Conservation (phyloP, 2,888 invertebrate genomes). For the Spatulosminthurus flaviceps region DNA sequence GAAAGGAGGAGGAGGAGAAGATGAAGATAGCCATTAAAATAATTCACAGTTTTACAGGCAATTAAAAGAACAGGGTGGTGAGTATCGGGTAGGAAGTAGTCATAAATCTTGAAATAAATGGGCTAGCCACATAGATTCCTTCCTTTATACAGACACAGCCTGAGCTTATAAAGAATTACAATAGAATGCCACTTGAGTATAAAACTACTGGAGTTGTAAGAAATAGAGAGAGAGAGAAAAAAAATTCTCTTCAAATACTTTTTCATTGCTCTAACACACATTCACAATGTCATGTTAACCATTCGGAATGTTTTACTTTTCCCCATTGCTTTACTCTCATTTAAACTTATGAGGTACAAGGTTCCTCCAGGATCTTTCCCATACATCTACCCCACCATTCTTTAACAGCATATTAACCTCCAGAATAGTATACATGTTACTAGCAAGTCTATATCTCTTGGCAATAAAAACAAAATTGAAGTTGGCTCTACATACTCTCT, state of each 20-base stretch:
- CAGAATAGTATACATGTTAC: no score
- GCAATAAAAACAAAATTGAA: constrained; percentile 9
- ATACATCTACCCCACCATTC: not conserved
- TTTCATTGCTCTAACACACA: constrained; percentile 10
- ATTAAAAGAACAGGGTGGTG: constrained; percentile 38
- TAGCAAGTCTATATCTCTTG: not conserved
- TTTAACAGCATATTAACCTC: not conserved
- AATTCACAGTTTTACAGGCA: constrained; percentile 39
- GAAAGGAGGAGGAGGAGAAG: not conserved
- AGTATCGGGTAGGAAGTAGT: not conserved
- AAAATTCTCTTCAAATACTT: constrained; percentile 7
- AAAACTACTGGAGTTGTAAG: no score
- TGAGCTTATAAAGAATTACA: no score
- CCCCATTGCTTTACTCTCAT: not conserved
- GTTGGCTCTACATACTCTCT: not conserved
- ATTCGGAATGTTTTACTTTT: constrained; percentile 6
- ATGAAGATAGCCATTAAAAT: constrained; percentile 33
- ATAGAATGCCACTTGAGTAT: no score
- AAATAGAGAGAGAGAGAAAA: constrained; percentile 6
- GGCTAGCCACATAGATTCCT: not conserved
- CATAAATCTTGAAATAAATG: constrained; percentile 29
- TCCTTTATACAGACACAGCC: no score
- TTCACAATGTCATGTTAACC: constrained; percentile 2
- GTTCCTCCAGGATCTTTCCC: not conserved
- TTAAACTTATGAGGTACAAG: constrained; percentile 7